Evolutionary conservation across 2,113 vertebrate genomes (phyloP).

Genomic region (Cebus imitator): DNA sequence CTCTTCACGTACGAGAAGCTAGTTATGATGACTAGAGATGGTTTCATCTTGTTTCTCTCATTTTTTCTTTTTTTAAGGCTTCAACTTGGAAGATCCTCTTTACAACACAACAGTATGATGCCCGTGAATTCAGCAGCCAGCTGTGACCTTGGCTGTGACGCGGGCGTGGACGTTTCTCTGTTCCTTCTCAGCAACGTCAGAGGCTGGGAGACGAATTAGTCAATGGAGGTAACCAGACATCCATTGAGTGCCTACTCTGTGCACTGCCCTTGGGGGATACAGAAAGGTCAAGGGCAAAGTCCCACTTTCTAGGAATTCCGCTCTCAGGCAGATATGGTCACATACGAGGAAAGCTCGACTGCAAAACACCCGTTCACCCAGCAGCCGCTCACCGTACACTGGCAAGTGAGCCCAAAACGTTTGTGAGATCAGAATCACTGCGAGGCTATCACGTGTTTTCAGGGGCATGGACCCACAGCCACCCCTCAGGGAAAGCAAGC

Average conservation of each 20-base stretch:
- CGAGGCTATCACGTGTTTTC: too few relatives aligned
- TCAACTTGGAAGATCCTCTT: background rate
- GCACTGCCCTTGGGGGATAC: too few relatives aligned
- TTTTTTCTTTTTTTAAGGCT: background rate
- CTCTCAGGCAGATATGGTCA: background rate
- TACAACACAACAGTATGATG: background rate
- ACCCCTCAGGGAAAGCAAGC: too few relatives aligned
- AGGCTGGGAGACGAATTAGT: too few relatives aligned
- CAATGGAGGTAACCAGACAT: too few relatives aligned
- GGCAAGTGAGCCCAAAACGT: too few relatives aligned
- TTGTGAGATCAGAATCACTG: too few relatives aligned
- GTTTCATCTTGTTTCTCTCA: background rate
- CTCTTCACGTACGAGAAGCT: background rate
- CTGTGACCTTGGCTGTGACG: background rate
- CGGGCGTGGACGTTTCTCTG: accelerated
- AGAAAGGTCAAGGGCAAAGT: background rate
- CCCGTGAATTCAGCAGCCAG: too few relatives aligned
- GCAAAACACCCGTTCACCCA: background rate
- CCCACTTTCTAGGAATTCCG: background rate
- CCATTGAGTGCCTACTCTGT: background rate
- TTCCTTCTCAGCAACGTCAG: background rate
- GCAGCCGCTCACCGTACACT: background rate
- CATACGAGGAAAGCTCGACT: background rate
- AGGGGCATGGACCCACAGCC: background rate
- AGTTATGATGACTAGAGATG: background rate